Evolutionary conservation across 2,797 vertebrate species (phyloP), one percentile per base, ranked within the genome.

Genomic region (Champsocephalus esox): DNA sequence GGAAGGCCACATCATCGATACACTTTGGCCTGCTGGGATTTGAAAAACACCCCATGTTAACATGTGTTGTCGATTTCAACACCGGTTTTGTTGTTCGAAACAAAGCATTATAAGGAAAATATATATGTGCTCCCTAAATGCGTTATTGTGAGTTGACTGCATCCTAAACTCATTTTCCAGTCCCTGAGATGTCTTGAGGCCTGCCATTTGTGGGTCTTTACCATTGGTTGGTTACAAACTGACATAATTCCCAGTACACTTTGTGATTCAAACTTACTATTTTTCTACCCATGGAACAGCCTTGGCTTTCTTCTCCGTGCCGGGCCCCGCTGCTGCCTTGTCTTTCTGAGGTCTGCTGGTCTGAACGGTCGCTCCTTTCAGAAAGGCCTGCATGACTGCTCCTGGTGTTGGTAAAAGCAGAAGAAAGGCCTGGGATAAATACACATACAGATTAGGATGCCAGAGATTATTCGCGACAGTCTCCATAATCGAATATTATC

Each of bases 241-340:
- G 28, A 49, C 50, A 55, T 51, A 10, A 12, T 63, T 11, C 48
- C 45, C 21, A 28, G 9, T 13, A 17, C 10, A 46, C 2, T 58
- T 16, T 55, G 19, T 3, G 7, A 4, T 16, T 14, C 2, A 73
- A 32, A 88, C 96, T 95, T 96, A 98, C 98, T 99, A 99, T 95
- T 99, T 99, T 86, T 99, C 98, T 59, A 99, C 98, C 98, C 98
- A 99, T 0, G 98, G 98, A 10, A 98, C 45, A 13, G 95, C 91
- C 61, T 89, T 97, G 75, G 80, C 83, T 71, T 91, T 96, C 91
- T 96, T 98, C 70, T 99, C 97, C 49, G 94, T 92, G 69, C 94
- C 95, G 82, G 92, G 84, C 19, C 96, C 96, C 1, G 95, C 91
- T 17, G 90, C 43, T 13, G 87, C 84, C 77, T 95, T 96, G 41